Percentiles rank a stretch among this genome's conserved stretches.
These are phyloP conservation scores for Drosophila pandora DNA, from an alignment of 1,140 invertebrate genomes.

Conservation along the genomic window DNA sequence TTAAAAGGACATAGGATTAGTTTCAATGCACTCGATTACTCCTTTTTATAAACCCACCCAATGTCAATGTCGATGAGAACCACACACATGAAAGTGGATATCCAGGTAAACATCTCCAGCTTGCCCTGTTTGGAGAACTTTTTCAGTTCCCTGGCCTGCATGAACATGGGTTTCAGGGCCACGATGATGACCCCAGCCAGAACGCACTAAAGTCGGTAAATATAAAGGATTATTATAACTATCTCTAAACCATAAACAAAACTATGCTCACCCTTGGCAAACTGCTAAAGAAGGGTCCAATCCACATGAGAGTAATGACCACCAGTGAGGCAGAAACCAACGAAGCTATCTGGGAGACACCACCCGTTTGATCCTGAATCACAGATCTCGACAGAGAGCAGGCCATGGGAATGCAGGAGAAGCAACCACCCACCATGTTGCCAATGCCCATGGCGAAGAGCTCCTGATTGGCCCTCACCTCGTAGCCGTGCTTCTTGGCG, in stretches of 20 bases:
- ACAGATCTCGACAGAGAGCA: conserved; percentile 92
- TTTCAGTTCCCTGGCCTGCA: conserved; percentile 90
- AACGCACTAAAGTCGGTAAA: conserved; percentile 84
- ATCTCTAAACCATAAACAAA: not conserved
- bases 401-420: conserved; percentile 92
- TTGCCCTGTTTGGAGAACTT: conserved; percentile 91
- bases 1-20: not conserved
- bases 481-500: conserved; percentile 94
- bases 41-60: conserved; percentile 78
- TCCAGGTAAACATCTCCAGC: conserved; percentile 94
- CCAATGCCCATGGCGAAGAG: conserved; percentile 90
- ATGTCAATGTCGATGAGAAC: conserved; percentile 93
- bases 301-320: conserved; percentile 90
- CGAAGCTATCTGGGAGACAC: conserved; percentile 91
- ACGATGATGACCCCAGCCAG: conserved; percentile 96
- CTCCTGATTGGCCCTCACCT: conserved; percentile 95
- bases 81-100: conserved; percentile 91
- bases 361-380: conserved; percentile 91
- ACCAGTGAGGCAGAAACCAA: conserved; percentile 89
- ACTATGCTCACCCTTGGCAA: conserved; percentile 87
- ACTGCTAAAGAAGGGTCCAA: conserved; percentile 93
- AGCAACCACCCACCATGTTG: conserved; percentile 93
- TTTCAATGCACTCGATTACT: not conserved
- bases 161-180: conserved; percentile 94
- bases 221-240: not conserved